Conservation (phyloP, 2,113 vertebrate species). For the Ailuropoda melanoleuca region DNA sequence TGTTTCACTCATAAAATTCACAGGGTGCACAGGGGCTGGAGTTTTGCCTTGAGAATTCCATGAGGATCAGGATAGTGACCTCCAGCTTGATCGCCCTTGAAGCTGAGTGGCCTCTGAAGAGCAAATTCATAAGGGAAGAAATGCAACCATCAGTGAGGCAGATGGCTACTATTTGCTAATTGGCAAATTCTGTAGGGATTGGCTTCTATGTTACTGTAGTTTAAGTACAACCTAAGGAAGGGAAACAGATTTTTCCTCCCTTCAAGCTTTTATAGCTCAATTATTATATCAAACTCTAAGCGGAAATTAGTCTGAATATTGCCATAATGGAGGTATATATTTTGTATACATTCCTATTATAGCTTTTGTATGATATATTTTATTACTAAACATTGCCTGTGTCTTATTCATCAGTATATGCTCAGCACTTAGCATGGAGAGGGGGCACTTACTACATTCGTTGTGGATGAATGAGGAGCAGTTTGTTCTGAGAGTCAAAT, state of each 20-base stretch:
- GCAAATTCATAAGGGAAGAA: constrained; percentile 16
- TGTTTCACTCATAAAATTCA: not conserved
- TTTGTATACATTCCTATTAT: not conserved
- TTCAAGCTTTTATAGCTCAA: not conserved
- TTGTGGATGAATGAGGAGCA: not conserved
- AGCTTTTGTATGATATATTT: not conserved
- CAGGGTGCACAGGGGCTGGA: not conserved
- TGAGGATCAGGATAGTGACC: not conserved
- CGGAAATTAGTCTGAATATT: constrained; percentile 15
- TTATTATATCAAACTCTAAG: constrained; percentile 15
- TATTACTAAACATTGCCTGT: constrained; percentile 5
- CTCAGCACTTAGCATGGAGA: not conserved
- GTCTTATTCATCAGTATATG: not conserved
- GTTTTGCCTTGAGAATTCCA: not conserved
- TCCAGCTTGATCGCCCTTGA: not conserved
- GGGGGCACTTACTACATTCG: not conserved
- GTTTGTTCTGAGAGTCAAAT: not conserved
- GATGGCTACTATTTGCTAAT: constrained; percentile 36
- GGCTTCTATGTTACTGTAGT: not conserved
- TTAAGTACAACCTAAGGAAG: constrained; percentile 3
- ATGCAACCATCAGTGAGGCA: not conserved
- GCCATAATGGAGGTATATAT: not conserved
- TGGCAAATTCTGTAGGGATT: not conserved
- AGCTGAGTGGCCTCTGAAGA: constrained; percentile 5
- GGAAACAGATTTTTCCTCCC: not conserved